These are phyloP conservation scores for crab-eating macaque (Macaca fascicularis) DNA, from an alignment of 2,113 vertebrate species.

Conservation along the genomic window DNA sequence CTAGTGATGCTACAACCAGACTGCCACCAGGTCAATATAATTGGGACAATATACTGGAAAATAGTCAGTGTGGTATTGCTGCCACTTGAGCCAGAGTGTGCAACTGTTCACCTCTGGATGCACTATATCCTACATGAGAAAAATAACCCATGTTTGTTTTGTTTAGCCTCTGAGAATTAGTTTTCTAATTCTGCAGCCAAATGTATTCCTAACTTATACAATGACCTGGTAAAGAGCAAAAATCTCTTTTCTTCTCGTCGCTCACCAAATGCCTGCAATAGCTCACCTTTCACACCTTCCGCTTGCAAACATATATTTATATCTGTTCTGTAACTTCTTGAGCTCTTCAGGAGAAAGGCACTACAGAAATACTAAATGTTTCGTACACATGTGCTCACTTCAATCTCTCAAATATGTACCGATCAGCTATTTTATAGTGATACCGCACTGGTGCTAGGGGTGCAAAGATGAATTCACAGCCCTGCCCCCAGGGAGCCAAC, in stretches of 20 bases:
- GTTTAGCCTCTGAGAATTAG: not conserved
- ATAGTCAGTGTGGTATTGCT: not conserved
- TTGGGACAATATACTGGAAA: not conserved
- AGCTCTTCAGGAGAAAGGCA: not conserved
- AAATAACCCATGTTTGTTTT: not conserved
- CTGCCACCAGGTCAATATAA: not conserved
- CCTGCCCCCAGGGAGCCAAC: not conserved
- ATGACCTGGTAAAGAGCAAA: not conserved
- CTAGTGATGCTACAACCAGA: not conserved
- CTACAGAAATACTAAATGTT: not conserved
- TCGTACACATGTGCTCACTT: not conserved
- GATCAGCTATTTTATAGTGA: not conserved
- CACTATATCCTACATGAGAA: not conserved
- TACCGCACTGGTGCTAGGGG: not conserved
- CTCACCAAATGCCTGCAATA: not conserved
- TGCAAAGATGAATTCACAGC: slow-evolving; percentile 30
- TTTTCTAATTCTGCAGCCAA: not conserved
- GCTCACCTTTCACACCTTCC: not conserved
- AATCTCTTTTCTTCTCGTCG: not conserved
- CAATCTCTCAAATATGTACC: not conserved
- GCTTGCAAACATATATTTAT: not conserved
- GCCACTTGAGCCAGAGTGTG: not conserved
- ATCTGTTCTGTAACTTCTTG: not conserved
- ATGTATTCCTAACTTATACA: not conserved
- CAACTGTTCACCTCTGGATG: not conserved